Conservation (phyloP, 2,113 vertebrate genomes). For the Labeo catla region DNA sequence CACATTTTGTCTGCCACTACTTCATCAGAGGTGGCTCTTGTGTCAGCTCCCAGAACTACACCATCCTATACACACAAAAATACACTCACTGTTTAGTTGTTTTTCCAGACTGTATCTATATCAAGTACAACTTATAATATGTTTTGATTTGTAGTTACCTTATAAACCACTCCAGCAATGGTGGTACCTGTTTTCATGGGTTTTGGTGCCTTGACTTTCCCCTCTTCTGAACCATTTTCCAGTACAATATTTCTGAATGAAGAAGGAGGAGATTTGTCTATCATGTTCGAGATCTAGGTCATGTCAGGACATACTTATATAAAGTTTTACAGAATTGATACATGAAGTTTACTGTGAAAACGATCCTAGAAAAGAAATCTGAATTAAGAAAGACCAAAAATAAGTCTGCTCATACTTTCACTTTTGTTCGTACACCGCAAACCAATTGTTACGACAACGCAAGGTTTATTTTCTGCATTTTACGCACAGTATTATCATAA, state of each 20-base stretch:
- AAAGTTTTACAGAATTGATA: too few species aligned
- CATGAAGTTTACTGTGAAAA: background rate
- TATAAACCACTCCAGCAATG: slow-evolving; percentile 75
- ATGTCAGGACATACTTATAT: background rate
- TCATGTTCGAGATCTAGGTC: too few species aligned
- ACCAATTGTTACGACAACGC: background rate
- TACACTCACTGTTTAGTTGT: background rate
- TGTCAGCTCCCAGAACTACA: slow-evolving; percentile 78
- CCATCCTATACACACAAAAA: slow-evolving; percentile 69
- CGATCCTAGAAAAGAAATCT: too few species aligned
- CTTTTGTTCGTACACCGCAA: background rate
- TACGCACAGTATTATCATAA: background rate
- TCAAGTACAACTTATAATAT: background rate
- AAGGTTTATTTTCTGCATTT: background rate
- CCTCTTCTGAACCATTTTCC: slow-evolving; percentile 55
- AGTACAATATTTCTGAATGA: slow-evolving; percentile 68
- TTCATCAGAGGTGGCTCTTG: slow-evolving; percentile 73
- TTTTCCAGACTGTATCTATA: background rate
- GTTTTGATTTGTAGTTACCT: slow-evolving; percentile 54
- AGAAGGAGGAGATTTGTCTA: background rate
- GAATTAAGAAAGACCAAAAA: background rate
- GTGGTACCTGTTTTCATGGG: slow-evolving; percentile 78
- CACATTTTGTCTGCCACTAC: slow-evolving; percentile 79
- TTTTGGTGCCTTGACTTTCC: slow-evolving; percentile 57
- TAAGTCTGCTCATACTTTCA: background rate